Evolutionary conservation across 2,113 vertebrate genomes (phyloP).

Genomic region (Isurus oxyrinchus): DNA sequence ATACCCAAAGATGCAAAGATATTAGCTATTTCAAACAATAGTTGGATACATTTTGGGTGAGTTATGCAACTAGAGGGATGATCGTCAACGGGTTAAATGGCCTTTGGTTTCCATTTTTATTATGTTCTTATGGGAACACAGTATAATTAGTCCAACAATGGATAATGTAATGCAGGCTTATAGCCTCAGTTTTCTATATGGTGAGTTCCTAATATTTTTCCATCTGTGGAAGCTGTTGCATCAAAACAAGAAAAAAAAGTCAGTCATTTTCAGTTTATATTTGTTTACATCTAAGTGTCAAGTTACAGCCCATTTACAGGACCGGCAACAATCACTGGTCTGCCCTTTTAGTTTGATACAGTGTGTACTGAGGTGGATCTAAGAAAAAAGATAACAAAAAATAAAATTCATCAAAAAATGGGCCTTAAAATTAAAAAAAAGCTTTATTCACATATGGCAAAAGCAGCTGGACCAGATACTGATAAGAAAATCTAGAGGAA

Average conservation of each 20-base stretch:
- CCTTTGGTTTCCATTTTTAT: background rate
- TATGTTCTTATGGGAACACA: background rate
- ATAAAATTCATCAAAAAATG: background rate
- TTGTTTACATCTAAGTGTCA: background rate
- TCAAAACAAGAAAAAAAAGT: background rate
- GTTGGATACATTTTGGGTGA: background rate
- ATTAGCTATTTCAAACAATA: background rate
- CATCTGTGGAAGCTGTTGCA: background rate
- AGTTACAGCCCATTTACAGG: background rate
- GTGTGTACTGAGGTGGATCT: background rate
- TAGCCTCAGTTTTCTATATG: background rate
- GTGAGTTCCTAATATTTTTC: background rate
- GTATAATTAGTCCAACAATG: background rate
- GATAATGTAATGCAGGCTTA: background rate
- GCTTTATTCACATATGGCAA: background rate
- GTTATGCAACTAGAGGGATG: too few relatives aligned
- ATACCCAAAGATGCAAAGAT: background rate
- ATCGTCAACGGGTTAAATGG: background rate
- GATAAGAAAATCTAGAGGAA: background rate
- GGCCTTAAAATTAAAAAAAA: background rate
- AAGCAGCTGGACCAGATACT: background rate
- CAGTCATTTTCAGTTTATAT: background rate
- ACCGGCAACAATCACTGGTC: background rate
- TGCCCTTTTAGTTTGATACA: background rate
- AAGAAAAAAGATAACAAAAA: background rate